These are phyloP conservation scores for Zosterops hypoxanthus DNA, from an alignment of 2,113 vertebrate species.

Conservation along the genomic window DNA sequence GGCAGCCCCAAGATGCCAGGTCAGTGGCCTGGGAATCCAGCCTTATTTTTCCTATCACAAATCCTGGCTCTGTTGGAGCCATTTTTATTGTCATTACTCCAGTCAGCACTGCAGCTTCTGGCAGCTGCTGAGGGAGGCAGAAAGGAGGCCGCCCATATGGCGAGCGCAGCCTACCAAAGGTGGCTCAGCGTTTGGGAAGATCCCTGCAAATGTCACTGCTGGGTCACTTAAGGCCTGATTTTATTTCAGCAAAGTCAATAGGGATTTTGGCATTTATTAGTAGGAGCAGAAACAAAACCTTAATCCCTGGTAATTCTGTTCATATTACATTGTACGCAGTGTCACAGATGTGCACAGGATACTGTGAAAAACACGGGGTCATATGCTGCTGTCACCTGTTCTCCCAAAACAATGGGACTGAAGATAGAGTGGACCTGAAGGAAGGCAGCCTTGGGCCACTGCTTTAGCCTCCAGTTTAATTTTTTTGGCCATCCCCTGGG, in stretches of 20 bases:
- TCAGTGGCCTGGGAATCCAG: background rate
- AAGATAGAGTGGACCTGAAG: background rate
- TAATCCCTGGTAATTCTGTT: constrained; percentile 26
- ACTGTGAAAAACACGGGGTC: background rate
- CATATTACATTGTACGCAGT: background rate
- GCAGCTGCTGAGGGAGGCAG: background rate
- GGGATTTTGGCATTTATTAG: constrained; percentile 1
- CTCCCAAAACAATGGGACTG: background rate
- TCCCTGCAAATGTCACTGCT: background rate
- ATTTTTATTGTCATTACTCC: background rate
- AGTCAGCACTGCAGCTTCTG: background rate
- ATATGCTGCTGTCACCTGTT: background rate
- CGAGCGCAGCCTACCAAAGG: rapidly evolving
- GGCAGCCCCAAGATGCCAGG: background rate
- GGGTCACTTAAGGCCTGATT: constrained; percentile 29
- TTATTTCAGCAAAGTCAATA: background rate
- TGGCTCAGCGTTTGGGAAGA: rapidly evolving
- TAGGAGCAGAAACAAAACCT: constrained; percentile 16
- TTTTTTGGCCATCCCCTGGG: background rate
- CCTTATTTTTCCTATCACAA: background rate
- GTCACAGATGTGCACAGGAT: background rate
- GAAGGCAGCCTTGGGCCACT: background rate
- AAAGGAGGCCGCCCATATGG: constrained; percentile 16
- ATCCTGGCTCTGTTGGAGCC: background rate
- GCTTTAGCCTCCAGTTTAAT: background rate